phyloP scores from a whole-genome alignment of 2,113 vertebrate species.

The Myiozetetes cayanensis region DNA sequence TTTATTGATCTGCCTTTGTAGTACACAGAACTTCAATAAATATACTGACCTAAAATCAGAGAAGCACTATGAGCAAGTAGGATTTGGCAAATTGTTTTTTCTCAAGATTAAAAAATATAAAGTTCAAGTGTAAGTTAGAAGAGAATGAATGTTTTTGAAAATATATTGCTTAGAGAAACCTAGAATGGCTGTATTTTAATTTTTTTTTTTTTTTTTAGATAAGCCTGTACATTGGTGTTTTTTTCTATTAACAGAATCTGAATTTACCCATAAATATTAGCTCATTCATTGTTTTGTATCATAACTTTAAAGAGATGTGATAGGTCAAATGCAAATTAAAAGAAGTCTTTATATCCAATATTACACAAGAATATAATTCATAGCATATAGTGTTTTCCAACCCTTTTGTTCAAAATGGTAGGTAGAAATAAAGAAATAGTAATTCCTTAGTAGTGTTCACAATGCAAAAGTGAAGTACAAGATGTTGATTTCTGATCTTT shows the following conservation, averaged over 20 bases:
- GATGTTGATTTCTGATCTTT: neutral
- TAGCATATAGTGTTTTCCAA: neutral
- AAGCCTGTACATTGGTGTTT: rapidly evolving
- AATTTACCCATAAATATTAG: neutral
- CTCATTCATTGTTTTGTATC: neutral
- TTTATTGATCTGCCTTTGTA: constrained; percentile 62
- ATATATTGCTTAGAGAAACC: neutral
- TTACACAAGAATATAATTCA: neutral
- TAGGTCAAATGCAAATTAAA: neutral
- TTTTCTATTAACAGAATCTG: neutral
- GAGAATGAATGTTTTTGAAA: neutral
- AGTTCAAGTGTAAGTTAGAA: neutral
- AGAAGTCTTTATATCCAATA: neutral
- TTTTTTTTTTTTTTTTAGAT: too few species aligned
- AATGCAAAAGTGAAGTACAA: neutral
- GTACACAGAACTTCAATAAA: constrained; percentile 22
- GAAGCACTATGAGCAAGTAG: neutral
- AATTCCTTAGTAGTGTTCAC: neutral
- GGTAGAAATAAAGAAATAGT: neutral
- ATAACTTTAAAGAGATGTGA: neutral
- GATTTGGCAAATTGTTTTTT: neutral
- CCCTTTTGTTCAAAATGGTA: neutral
- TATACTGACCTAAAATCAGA: neutral
- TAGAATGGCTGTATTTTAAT: neutral
- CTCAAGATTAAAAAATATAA: neutral